Evolutionary conservation across 2,888 invertebrate genomes (phyloP).

Genomic region (Epinotia brunnichana): DNA sequence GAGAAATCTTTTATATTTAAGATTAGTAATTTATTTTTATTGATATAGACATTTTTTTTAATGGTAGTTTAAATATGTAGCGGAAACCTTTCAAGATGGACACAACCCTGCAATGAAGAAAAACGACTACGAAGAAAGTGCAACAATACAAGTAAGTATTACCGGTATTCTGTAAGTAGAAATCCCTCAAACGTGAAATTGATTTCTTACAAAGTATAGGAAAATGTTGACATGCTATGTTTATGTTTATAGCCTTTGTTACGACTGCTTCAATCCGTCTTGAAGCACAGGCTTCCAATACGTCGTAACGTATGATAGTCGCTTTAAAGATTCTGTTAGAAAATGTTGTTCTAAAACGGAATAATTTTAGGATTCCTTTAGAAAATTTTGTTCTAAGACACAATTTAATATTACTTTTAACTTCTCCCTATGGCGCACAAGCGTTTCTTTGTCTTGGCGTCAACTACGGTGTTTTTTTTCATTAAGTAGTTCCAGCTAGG

Average conservation of each 20-base stretch:
- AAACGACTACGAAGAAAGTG: too few species aligned
- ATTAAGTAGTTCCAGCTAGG: too few species aligned
- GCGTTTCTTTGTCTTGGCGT: too few species aligned
- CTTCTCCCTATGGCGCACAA: too few species aligned
- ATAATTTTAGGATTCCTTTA: background rate
- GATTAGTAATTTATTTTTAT: too few species aligned
- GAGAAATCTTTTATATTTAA: too few species aligned
- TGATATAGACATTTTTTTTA: too few species aligned
- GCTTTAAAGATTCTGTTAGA: background rate
- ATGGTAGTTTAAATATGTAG: too few species aligned
- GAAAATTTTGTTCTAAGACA: background rate
- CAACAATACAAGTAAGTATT: background rate
- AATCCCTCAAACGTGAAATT: background rate
- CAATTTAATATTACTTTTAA: background rate
- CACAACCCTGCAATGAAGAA: too few species aligned
- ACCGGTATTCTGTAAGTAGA: background rate
- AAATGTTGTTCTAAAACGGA: background rate
- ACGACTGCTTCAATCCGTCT: constrained; percentile 16
- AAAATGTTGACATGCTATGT: constrained; percentile 9
- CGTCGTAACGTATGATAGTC: constrained; percentile 8
- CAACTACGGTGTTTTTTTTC: too few species aligned
- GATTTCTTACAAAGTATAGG: constrained; percentile 18
- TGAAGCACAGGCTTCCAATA: background rate
- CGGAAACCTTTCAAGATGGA: too few species aligned
- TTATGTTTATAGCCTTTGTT: constrained; percentile 22